phyloP scores from a whole-genome alignment of 1,140 invertebrate species.

The Saxidomus purpurata region DNA sequence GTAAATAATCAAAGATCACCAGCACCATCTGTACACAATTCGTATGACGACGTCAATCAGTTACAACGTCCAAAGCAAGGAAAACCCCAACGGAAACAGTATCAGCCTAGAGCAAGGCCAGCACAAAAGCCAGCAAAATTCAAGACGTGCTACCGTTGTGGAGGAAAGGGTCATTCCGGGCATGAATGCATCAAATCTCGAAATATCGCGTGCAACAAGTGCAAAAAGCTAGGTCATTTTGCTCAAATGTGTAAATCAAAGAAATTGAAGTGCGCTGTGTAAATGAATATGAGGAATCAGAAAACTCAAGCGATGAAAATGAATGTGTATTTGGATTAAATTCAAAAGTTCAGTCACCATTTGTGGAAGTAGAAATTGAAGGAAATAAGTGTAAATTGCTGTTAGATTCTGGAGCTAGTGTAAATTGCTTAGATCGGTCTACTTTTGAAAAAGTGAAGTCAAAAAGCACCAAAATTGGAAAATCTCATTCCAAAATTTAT shows the following conservation, averaged over 20 bases:
- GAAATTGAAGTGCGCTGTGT: not conserved
- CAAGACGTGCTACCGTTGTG: conserved; percentile 28
- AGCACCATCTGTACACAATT: not conserved
- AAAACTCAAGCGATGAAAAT: not conserved
- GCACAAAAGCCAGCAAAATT: not conserved
- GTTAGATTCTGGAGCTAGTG: too few species aligned
- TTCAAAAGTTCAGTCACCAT: too few species aligned
- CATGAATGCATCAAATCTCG: too few species aligned
- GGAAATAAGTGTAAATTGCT: too few species aligned
- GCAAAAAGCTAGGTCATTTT: too few species aligned
- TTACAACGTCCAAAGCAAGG: not conserved
- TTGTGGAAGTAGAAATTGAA: too few species aligned
- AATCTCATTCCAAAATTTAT: conserved; percentile 7
- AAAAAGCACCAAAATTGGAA: not conserved
- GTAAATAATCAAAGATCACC: not conserved
- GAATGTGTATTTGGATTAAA: too few species aligned
- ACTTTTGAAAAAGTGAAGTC: conserved; percentile 6
- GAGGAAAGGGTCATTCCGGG: not conserved
- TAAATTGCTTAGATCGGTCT: not conserved
- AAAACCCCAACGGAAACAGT: not conserved
- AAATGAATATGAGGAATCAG: not conserved
- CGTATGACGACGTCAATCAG: not conserved
- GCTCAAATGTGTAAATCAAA: not conserved
- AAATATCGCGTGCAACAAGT: too few species aligned
- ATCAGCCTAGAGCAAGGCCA: not conserved